Evolutionary conservation across 2,113 vertebrate species (phyloP).

Genomic region (Apistogramma diplotaenia): DNA sequence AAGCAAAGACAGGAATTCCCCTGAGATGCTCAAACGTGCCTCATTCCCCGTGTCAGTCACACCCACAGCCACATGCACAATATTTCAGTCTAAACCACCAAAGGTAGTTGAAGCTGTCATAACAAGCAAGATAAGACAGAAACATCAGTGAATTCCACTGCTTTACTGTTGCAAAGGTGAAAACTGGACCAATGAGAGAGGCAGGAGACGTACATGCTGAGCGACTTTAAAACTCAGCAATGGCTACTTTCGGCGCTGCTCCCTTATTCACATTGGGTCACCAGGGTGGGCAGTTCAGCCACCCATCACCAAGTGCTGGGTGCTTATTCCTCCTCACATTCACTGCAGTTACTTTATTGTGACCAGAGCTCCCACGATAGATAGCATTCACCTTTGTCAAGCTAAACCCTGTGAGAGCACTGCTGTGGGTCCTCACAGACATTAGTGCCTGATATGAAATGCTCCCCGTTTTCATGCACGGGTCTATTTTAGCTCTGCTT

Average conservation of each 20-base stretch:
- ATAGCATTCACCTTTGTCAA: conserved; percentile 13
- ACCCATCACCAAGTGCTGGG: conserved; percentile 38
- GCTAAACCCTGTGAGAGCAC: background rate
- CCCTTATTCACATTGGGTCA: background rate
- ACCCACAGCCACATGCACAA: background rate
- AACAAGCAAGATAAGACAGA: conserved; percentile 9
- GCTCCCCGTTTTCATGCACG: background rate
- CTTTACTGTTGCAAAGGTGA: background rate
- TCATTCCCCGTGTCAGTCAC: background rate
- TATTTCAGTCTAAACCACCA: background rate
- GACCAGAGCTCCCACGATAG: conserved; percentile 18
- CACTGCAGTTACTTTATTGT: conserved; percentile 20
- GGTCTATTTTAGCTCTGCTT: background rate
- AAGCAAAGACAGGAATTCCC: background rate
- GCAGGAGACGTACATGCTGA: background rate
- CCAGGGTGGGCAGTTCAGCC: background rate
- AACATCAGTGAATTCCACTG: background rate
- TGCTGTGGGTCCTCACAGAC: background rate
- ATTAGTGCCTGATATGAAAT: background rate
- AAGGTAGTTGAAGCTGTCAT: background rate
- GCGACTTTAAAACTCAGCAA: background rate
- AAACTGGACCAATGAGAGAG: background rate
- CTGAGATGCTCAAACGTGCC: conserved; percentile 2
- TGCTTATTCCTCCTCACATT: conserved; percentile 15
- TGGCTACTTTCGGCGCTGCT: background rate